Conservation (phyloP, 2,113 vertebrate species). For the Sphaerodactylus townsendi region DNA sequence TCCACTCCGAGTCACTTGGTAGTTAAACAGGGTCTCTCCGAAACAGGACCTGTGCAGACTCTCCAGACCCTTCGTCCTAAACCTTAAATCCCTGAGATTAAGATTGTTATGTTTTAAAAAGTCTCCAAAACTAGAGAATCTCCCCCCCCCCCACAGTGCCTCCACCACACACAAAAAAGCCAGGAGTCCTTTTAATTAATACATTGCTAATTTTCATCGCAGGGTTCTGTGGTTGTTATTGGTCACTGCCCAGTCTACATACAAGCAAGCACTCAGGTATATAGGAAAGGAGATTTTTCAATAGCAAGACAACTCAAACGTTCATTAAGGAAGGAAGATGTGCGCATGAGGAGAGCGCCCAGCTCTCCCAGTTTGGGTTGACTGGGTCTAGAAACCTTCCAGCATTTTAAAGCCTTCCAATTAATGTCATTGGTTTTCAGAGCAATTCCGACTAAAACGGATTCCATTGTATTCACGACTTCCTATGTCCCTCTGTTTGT, state of each 20-base stretch:
- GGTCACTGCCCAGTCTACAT: background rate
- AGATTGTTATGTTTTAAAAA: rapidly evolving
- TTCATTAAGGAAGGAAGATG: background rate
- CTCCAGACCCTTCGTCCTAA: constrained; percentile 9
- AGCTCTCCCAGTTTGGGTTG: constrained; percentile 2
- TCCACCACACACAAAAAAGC: background rate
- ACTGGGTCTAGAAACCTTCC: constrained; percentile 55
- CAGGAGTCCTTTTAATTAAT: background rate
- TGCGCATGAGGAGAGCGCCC: background rate
- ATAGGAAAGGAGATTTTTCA: background rate
- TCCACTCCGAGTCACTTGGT: constrained; percentile 70
- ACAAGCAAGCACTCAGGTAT: background rate
- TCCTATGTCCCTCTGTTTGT: background rate
- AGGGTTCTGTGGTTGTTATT: background rate
- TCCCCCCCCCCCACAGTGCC: background rate
- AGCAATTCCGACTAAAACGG: constrained; percentile 45
- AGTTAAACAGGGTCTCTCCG: constrained; percentile 49
- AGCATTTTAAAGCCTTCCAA: constrained; percentile 55
- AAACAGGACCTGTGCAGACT: background rate
- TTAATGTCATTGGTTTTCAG: constrained; percentile 52
- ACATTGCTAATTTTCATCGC: background rate
- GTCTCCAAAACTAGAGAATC: background rate
- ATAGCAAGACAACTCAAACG: background rate
- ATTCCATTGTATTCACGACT: background rate
- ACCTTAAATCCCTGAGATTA: background rate